These are phyloP conservation scores for Nasua narica DNA, from an alignment of 2,797 vertebrate genomes.

Conservation along the genomic window DNA sequence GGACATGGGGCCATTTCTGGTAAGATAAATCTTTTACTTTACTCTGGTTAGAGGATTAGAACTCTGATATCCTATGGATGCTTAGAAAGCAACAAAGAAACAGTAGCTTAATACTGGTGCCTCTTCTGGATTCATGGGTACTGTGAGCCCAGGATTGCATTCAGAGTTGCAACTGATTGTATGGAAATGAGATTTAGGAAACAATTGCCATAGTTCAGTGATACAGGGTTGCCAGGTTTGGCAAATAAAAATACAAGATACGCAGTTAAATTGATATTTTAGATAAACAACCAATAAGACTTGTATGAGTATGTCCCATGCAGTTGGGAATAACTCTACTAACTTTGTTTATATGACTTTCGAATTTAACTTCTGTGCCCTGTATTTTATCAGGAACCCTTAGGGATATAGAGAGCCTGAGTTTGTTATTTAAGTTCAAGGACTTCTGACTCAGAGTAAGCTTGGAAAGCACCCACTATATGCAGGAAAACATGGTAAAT, in stretches of 20 bases:
- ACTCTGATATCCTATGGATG: not conserved
- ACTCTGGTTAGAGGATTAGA: not conserved
- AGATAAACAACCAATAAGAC: not conserved
- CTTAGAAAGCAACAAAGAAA: not conserved
- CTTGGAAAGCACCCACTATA: not conserved
- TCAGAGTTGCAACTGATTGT: not conserved
- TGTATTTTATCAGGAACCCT: not conserved
- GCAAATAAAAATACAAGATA: not conserved
- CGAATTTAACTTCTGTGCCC: not conserved
- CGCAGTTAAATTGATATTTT: not conserved
- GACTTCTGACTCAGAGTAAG: not conserved
- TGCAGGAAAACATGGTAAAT: not conserved
- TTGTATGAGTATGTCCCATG: not conserved
- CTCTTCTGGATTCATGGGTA: not conserved
- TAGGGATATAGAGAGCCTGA: not conserved
- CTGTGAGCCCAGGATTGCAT: not conserved
- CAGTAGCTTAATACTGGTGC: not conserved
- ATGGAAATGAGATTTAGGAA: conserved; percentile 1
- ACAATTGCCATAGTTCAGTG: not conserved
- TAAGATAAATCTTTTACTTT: not conserved
- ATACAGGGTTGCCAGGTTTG: not conserved
- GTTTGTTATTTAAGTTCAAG: not conserved
- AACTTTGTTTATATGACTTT: conserved; percentile 2
- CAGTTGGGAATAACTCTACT: not conserved
- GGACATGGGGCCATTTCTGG: not conserved